Evolutionary conservation across 2,113 vertebrate species (phyloP).

Genomic region (Drymodes brunneopygia): DNA sequence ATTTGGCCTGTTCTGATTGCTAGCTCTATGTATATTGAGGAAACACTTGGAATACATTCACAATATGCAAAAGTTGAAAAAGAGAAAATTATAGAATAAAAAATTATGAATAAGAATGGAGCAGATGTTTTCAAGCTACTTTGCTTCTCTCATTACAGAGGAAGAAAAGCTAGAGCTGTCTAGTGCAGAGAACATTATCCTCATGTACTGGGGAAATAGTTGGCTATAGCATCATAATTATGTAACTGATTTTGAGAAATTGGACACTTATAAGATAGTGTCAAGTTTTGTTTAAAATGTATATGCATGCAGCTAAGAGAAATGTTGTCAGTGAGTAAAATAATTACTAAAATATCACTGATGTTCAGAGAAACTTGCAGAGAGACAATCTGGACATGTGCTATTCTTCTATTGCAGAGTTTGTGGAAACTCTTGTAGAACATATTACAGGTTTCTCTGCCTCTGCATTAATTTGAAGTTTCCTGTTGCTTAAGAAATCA

Average conservation of each 20-base stretch:
- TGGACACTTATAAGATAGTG: neutral
- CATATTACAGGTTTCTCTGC: neutral
- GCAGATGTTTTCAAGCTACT: neutral
- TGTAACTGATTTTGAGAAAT: neutral
- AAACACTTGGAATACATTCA: neutral
- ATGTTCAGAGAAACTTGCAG: neutral
- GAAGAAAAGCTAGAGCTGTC: neutral
- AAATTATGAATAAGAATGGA: neutral
- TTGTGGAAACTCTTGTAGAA: neutral
- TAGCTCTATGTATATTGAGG: neutral
- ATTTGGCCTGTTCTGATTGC: neutral
- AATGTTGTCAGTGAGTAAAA: neutral
- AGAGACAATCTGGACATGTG: fast-evolving
- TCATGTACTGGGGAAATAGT: neutral
- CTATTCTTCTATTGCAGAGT: neutral
- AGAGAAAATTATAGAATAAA: neutral
- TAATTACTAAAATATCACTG: neutral
- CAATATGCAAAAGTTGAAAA: neutral
- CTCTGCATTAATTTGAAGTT: neutral
- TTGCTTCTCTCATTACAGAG: conserved; percentile 7
- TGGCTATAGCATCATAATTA: neutral
- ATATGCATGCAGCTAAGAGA: neutral
- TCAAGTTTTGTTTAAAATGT: neutral
- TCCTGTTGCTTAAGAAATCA: neutral
- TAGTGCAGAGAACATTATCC: neutral